These are phyloP conservation scores for Bombus cullumanus DNA, from an alignment of 1,140 invertebrate genomes.

Conservation along the genomic window DNA sequence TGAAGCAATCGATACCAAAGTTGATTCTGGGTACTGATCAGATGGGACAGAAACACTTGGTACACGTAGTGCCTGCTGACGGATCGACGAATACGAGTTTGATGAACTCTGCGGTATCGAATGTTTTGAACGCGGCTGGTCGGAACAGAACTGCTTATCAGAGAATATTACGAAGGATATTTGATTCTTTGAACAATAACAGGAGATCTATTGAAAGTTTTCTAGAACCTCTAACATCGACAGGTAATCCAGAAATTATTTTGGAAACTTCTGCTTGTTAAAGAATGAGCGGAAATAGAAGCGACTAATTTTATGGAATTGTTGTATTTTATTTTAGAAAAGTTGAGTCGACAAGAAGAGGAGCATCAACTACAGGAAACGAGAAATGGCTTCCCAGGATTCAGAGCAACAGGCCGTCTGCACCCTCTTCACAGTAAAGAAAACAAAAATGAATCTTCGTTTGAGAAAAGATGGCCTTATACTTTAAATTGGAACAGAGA, in stretches of 20 bases:
- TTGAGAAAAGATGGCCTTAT: constrained; percentile 12
- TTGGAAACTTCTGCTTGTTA: background rate
- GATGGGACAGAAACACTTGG: constrained; percentile 64
- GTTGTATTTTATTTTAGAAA: background rate
- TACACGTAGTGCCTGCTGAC: constrained; percentile 66
- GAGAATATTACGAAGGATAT: constrained; percentile 52
- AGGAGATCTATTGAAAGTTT: constrained; percentile 64
- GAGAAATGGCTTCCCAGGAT: background rate
- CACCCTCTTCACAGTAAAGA: background rate
- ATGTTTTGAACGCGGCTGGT: background rate
- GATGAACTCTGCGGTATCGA: background rate
- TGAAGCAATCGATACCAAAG: constrained; percentile 39
- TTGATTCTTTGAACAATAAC: constrained; percentile 64
- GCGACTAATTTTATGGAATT: background rate
- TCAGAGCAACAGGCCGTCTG: background rate
- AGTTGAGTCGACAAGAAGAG: background rate
- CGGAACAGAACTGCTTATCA: constrained; percentile 52
- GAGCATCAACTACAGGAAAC: constrained; percentile 21
- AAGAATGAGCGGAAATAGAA: background rate
- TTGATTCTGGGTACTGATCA: constrained; percentile 70
- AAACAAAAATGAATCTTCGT: background rate
- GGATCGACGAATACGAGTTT: background rate
- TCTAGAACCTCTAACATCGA: constrained; percentile 25
- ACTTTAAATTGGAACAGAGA: constrained; percentile 20
- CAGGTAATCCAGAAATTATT: background rate